phyloP scores from a whole-genome alignment of 2,113 vertebrate species.

The Saccopteryx leptura region DNA sequence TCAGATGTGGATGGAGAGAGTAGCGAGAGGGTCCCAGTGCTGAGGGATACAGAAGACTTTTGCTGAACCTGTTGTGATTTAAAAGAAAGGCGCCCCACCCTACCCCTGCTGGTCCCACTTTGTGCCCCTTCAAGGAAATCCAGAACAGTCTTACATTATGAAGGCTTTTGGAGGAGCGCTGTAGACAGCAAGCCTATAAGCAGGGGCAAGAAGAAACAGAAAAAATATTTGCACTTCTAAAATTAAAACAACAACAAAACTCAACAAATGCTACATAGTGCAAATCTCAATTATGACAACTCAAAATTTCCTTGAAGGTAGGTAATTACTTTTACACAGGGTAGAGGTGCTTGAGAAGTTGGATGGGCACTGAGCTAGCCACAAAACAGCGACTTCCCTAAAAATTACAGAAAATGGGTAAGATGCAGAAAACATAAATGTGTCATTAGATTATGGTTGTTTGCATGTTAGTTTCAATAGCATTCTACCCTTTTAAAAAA shows the following conservation, averaged over 20 bases:
- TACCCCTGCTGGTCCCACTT: background rate
- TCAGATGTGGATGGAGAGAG: background rate
- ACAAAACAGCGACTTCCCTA: background rate
- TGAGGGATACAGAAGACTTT: background rate
- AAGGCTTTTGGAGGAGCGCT: background rate
- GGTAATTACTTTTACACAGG: background rate
- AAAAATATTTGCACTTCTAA: background rate
- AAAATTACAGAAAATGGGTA: background rate
- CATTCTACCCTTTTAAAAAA: background rate
- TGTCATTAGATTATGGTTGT: background rate
- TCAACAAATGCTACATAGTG: background rate
- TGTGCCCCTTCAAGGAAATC: background rate
- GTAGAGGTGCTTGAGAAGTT: background rate
- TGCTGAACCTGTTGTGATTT: background rate
- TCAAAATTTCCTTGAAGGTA: background rate
- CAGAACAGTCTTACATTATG: background rate
- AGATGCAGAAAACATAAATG: background rate
- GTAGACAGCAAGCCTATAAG: background rate
- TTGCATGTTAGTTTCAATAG: background rate
- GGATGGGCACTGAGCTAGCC: background rate
- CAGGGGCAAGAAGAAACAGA: background rate
- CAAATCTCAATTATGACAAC: background rate
- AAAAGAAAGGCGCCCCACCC: background rate
- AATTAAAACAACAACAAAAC: background rate
- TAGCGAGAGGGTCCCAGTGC: background rate